Evolutionary conservation across 2,888 invertebrate genomes (phyloP), one percentile per base, ranked within the genome.

Genomic region (Eupithecia dodoneata): DNA sequence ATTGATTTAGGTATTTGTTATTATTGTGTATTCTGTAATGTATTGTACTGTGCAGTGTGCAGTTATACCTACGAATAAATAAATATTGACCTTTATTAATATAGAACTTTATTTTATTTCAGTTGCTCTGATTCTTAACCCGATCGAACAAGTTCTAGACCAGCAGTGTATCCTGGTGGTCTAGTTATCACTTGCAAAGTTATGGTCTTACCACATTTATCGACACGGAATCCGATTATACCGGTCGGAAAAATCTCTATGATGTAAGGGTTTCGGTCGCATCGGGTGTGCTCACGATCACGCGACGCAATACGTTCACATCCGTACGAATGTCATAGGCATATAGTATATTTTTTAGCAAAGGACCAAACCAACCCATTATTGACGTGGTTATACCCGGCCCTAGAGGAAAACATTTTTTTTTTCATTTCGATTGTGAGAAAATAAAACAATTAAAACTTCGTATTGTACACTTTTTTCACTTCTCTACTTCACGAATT

Each of bases 111-210:
- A 15, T 30, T 12, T 47, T 47, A 45, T 47, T 18, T 69, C 3
- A n/a, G 70, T 30, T 49, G 70, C 70, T 49, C 6, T 5, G 30
- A 69, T 49, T 47, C 70, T 70, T 45, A 47, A 47, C 47, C 45
- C 69, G 66, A 42, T 69, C 30, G 18, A n/a, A 71, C 59, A 71
- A 78, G 73, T 78, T 75, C 65, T 15, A 69, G 52, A 41, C 72
- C 47, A 63, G 67, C 75, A 66, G 45, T 69, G 71, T 76, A 76
- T 74, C 63, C 69, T 59, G 67, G 74, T 66, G 73, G 78, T 85
- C 83, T 84, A 87, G 86, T 88, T 87, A 87, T 88, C 88, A 86
- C 87, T 87, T 85, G 82, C 80, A 83, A 91, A 91, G 63, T 63
- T 63, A 30, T 63, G 63, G 63, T 30, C 63, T 63, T 12, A 63